phyloP scores from a whole-genome alignment of 2,113 vertebrate species.

The Dermatemys mawii region DNA sequence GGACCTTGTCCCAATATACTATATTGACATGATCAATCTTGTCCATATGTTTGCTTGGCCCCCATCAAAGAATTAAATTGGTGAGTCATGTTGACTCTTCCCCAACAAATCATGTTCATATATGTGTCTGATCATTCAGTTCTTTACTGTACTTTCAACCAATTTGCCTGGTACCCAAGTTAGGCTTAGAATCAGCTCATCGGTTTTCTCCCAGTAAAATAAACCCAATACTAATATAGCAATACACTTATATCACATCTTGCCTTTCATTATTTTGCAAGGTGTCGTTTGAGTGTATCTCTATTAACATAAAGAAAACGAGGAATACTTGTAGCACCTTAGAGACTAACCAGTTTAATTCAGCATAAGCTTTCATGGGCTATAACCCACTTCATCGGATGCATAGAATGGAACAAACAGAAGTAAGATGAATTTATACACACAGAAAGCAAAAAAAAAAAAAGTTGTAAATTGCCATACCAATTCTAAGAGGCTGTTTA shows the following conservation, averaged over 20 bases:
- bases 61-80: neutral
- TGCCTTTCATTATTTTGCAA: neutral
- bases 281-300: neutral
- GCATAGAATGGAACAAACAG: too few species aligned
- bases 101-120: neutral
- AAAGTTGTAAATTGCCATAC: too few species aligned
- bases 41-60: neutral
- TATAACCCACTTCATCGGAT: too few species aligned
- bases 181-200: neutral
- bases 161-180: neutral
- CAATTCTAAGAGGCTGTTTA: too few species aligned
- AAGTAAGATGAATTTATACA: too few species aligned
- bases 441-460: too few species aligned
- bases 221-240: rapidly evolving
- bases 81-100: neutral
- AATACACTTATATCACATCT: neutral
- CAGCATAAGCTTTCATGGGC: too few species aligned
- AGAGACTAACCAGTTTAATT: too few species aligned
- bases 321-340: too few species aligned
- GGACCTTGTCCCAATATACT: neutral
- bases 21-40: neutral
- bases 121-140: neutral
- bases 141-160: neutral
- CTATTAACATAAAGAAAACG: too few species aligned
- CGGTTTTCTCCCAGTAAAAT: neutral